Base-by-base conservation (phyloP, 2,888 invertebrate genomes). In the Hesperia comma region DNA sequence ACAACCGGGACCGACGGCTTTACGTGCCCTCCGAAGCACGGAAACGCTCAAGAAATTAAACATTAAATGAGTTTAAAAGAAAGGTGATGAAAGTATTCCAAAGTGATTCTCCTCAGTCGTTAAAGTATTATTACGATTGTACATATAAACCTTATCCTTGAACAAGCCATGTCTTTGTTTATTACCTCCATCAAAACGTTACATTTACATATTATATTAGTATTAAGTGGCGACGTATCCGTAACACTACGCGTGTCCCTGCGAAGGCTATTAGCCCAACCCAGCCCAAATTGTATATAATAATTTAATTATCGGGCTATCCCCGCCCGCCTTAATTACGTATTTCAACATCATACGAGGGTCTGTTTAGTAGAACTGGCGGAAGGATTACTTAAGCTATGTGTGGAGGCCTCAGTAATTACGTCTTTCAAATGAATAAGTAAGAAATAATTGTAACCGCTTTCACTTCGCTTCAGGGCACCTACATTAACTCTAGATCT, bases 281-380 rank as follows among this genome's bases (percentile, higher is more conserved):
- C 57, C 57, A 32, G 41, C 64, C 57, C 57, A 64, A 64, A 64
- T 64, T 64, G 58, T 58, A 64, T 64, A 58, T 58, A 64, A 64
- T 64, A 64, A 64, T 64, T 64, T 64, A 64, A 64, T 64, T 58
- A 64, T 64, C 57, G 64, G 37, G 19, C 57, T 51, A 37, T 63
- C 49, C 57, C n/a, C 57, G 32, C 56, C 49, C 15, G 56, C 51
- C 51, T 32, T 37, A 64, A 58, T 64, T 51, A 53, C 40, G 49
- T 51, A 57, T 57, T 58, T 53, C 51, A 58, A 58, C 57, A 58
- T 46, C 63, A 63, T 56, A 6, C 21, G 21, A 55, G 33, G 40
- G 43, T 8, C 56, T 32, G 37, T 55, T 56, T 49, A 56, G 56
- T 43, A 21, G 41, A 62, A 54, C 41, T 53, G 61, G 17, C 49